Conservation (phyloP, 2,113 vertebrate genomes). For the Pogonocichla stellata region DNA sequence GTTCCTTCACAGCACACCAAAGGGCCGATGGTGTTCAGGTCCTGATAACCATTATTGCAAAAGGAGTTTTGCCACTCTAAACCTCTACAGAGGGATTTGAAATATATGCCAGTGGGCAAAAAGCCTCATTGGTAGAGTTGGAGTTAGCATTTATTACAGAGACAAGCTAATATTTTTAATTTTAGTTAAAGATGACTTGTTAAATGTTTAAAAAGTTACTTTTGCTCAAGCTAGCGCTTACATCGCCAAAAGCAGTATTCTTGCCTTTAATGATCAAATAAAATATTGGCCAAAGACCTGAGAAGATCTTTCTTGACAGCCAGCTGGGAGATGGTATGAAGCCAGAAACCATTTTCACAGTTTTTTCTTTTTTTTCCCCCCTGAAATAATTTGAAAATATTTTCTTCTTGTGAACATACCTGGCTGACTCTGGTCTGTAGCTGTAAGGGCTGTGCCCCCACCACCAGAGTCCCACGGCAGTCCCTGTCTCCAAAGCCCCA, state of each 20-base stretch:
- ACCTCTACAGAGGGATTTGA: not conserved
- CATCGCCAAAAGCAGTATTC: not conserved
- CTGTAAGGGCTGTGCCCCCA: accelerated
- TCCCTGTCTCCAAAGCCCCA: not conserved
- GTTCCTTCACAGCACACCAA: accelerated
- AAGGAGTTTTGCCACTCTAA: not conserved
- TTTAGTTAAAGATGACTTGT: not conserved
- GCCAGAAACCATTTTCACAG: not conserved
- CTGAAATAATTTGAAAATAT: not conserved
- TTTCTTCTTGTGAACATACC: not conserved
- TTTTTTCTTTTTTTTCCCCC: accelerated
- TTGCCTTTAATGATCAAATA: not conserved
- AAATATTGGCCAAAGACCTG: not conserved
- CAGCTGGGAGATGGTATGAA: not conserved
- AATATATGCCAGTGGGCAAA: not conserved
- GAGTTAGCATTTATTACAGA: not conserved
- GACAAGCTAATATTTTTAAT: not conserved
- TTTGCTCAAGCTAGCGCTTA: not conserved
- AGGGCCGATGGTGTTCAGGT: accelerated
- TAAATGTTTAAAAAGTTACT: not conserved
- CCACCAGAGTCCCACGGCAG: not conserved
- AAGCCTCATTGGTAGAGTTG: not conserved
- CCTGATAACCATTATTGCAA: not conserved
- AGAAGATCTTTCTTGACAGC: not conserved
- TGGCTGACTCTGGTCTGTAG: not conserved